Evolutionary conservation across 1,140 invertebrate genomes (phyloP), one percentile per base, ranked within the genome.

Genomic region (Cotesia typhae): DNA sequence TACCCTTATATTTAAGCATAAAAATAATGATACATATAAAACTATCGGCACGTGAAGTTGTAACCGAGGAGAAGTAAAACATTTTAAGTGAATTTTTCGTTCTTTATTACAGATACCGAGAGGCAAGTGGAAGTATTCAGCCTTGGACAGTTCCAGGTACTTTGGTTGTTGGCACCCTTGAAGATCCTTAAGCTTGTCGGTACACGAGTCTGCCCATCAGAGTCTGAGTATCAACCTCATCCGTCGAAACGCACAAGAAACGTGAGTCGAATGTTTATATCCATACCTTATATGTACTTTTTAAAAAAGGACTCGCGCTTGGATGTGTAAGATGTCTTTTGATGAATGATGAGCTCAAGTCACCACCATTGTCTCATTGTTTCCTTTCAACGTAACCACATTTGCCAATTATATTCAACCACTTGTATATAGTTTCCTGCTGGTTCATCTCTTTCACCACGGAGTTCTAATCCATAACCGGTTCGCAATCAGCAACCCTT

Each of bases 401-500:
- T 68, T 68, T 68, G 55, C 67, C 67, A 68, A 68, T 68, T 68
- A 68, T 38, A 68, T 68, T 68, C 20, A 67, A 67, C 66, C 51
- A 28, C 35, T 28, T 12, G 12, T 47, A 47, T 47, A 47, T 47
- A 41, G 47, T 55, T 36, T 67, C 41, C 66, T 51, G 36, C 64
- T 66, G 60, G 60, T 36, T 36, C 36, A 14, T 38, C 63, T 41
- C 28, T 63, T 14, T 37, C 17, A 36, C 6, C 36, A 47, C 1
- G 10, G 5, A 36, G 51, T 41, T 66, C 65, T 72, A 72, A 72
- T 72, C 64, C 65, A 67, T 61, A 72, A 72, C 71, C 71, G 71
- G 71, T 72, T 72, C 20, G 41, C 71, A 72, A 72, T 72, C 71
- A 72, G 38, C 71, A 72, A 55, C 53, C 70, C 70, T 57, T 57